Percentiles rank a stretch among this genome's conserved stretches.
Evolutionary conservation across 35 echinoderm and acorn worm species (phyloP).

Genomic region (Ptychodera flava): DNA sequence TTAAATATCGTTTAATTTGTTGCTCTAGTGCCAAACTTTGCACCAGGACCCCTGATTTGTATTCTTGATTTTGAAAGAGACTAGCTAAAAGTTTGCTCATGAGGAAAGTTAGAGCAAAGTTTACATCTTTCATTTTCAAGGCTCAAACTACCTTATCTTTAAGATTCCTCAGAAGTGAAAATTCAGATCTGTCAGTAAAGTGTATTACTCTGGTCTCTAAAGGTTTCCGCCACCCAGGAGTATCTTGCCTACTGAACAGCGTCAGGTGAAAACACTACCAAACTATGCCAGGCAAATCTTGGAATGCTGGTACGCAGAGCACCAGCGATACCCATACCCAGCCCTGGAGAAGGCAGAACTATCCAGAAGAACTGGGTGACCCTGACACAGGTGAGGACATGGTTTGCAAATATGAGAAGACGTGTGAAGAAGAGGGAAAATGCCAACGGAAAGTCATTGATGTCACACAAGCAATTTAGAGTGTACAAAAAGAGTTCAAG

Average conservation of each 20-base stretch:
- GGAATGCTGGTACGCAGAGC: not conserved
- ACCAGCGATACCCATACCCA: not conserved
- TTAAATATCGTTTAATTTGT: too few relatives aligned
- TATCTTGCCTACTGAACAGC: not conserved
- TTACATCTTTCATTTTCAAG: not conserved
- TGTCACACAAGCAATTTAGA: too few relatives aligned
- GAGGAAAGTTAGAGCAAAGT: not conserved
- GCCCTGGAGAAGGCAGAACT: not conserved
- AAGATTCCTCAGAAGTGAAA: too few relatives aligned
- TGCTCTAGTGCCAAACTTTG: not conserved
- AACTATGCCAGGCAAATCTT: not conserved
- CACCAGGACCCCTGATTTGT: not conserved
- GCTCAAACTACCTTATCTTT: not conserved
- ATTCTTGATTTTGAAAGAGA: not conserved
- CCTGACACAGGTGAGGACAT: not conserved
- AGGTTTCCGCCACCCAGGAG: not conserved
- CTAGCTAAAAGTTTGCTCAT: not conserved
- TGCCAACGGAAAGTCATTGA: too few relatives aligned
- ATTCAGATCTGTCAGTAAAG: too few relatives aligned
- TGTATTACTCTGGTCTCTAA: not conserved
- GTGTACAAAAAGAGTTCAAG: too few relatives aligned
- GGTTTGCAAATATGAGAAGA: not conserved
- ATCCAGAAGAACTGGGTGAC: not conserved
- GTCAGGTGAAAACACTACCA: not conserved
- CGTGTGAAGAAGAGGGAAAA: not conserved